Percentiles rank a stretch among this genome's conserved stretches.
These are phyloP conservation scores for Diorhabda sublineata DNA, from an alignment of 1,140 invertebrate species.

Conservation along the genomic window DNA sequence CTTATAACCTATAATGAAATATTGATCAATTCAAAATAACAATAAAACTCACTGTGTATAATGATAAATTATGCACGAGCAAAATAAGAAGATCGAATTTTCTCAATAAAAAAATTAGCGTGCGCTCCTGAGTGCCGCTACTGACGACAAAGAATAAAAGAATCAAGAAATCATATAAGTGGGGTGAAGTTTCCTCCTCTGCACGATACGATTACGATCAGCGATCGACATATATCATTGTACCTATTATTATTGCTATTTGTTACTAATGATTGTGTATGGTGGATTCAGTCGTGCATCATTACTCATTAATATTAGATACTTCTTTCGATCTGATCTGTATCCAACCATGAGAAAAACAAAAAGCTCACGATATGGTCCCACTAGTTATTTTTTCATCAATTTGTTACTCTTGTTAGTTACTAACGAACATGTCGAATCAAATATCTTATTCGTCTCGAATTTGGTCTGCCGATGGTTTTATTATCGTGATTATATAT, in stretches of 20 bases:
- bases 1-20: no score
- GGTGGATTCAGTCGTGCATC: slow-evolving; percentile 47
- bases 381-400: neutral
- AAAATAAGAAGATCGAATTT: no score
- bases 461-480: no score
- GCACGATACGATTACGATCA: slow-evolving; percentile 42
- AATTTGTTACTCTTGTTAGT: no score
- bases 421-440: no score
- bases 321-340: slow-evolving; percentile 42
- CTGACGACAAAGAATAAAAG: neutral
- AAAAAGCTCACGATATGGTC: slow-evolving; percentile 1
- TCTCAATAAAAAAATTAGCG: no score
- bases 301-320: slow-evolving; percentile 46
- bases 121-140: neutral
- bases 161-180: slow-evolving; percentile 1
- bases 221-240: slow-evolving; percentile 45
- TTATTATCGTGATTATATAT: no score
- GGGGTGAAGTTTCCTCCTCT: neutral
- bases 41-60: no score
- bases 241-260: slow-evolving; percentile 47
- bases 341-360: slow-evolving; percentile 39
- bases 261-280: slow-evolving; percentile 49
- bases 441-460: no score
- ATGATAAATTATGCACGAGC: no score
- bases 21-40: no score